A percentile compares a stretch with the other conserved stretches of the same genome.
Evolutionary conservation across 2,113 vertebrate genomes (phyloP).

Genomic region (Pseudopodoces humilis): DNA sequence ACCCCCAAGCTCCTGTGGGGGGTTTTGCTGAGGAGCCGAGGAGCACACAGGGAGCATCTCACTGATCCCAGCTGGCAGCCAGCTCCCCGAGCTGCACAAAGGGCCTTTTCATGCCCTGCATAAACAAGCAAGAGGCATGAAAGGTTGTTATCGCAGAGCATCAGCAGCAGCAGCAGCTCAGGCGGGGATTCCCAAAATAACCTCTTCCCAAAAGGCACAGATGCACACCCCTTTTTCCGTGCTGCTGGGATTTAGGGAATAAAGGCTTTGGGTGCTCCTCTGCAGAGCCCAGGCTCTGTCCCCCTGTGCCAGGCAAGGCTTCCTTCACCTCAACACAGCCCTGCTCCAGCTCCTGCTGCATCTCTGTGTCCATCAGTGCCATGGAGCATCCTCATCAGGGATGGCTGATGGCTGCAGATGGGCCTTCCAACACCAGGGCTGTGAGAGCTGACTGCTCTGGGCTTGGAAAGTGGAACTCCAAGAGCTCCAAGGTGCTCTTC

Average conservation of each 20-base stretch:
- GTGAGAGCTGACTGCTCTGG: not conserved
- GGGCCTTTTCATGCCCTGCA: constrained; percentile 53
- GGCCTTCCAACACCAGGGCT: not conserved
- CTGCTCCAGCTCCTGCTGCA: not conserved
- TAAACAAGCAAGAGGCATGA: constrained; percentile 49
- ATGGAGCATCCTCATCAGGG: not conserved
- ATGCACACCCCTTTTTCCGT: not conserved
- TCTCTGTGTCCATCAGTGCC: not conserved
- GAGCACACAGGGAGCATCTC: not conserved
- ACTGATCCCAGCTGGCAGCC: constrained; percentile 46
- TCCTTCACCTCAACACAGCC: not conserved
- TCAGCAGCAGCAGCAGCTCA: constrained; percentile 28
- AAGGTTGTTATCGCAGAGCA: constrained; percentile 53
- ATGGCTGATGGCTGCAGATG: not conserved
- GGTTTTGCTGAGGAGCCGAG: not conserved
- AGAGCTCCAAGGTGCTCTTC: not conserved
- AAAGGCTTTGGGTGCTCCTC: not conserved
- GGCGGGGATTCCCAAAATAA: constrained; percentile 12
- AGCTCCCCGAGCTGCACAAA: constrained; percentile 27
- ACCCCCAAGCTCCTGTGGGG: not conserved
- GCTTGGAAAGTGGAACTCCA: not conserved
- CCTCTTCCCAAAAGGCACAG: not conserved
- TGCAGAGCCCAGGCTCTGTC: not conserved
- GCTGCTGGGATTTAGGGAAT: not conserved
- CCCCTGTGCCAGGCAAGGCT: not conserved